Evolutionary conservation across 2,888 invertebrate genomes (phyloP), one percentile per base, ranked within the genome.

Genomic region (Apoderus coryli): DNA sequence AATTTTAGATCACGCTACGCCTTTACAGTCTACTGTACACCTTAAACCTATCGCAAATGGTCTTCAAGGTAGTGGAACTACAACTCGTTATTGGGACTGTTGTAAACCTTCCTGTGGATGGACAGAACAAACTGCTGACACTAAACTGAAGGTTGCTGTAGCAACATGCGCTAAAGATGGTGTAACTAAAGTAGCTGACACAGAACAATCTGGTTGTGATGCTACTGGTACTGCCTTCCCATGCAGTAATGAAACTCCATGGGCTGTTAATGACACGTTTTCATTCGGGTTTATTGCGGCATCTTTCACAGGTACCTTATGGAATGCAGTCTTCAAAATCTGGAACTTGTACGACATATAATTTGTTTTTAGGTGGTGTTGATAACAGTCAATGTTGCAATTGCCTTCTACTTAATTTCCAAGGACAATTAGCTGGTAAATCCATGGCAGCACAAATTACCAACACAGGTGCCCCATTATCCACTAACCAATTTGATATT

Each of bases 21-120:
- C n/a, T n/a, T n/a, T n/a, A n/a, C n/a, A n/a, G n/a, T n/a, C n/a
- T n/a, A n/a, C n/a, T n/a, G n/a, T n/a, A n/a, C n/a, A n/a, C n/a
- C n/a, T n/a, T n/a, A n/a, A n/a, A n/a, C 40, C 41, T 9, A 29
- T 42, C n/a, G 25, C 16, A 4, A 37, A 33, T 7, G 44, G 44
- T 10, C 19, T 39, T 3, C 33, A 32, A 5, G 44, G 44, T 2
- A 26, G 16, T 12, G 44, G 42, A 14, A 38, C 35, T 16, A 44
- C 44, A 9, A 42, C 42, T 3, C 37, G 42, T 13, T 44, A 42
- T 25, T 43, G 43, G 43, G 41, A 43, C 25, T 41, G 41, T n/a
- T n/a, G n/a, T n/a, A n/a, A n/a, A n/a, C n/a, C n/a, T n/a, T n/a
- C n/a, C n/a, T n/a, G n/a, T n/a, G 40, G 42, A 15, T 44, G 44